Evolutionary conservation across 1,140 invertebrate genomes (phyloP), one percentile per base, ranked within the genome.

Genomic region (Zaprionus taronus): DNA sequence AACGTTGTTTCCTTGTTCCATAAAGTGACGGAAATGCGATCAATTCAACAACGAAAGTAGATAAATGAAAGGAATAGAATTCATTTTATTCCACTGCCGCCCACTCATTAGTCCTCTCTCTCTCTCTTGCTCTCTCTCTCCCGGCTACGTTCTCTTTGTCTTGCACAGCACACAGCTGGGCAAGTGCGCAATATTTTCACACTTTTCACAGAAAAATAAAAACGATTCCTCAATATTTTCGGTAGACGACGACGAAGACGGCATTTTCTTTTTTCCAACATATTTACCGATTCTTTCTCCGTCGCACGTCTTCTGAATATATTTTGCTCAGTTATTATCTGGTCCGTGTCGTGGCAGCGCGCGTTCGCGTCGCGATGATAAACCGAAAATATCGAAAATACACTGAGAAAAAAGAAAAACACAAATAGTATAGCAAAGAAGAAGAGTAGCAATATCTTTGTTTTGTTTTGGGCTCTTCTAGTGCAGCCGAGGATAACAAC

Each of bases 151-250:
- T 47, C 41, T 47, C 41, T 47, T 47, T 61, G 51, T 60, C 24
- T 34, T 73, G 22, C 58, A 63, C 72, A 63, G 60, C 65, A 57
- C 65, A 49, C 56, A 28, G 57, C 80, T 82, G 79, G 74, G 81
- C 86, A 85, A 91, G 79, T 90, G 85, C 85, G 85, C 85, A 91
- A 90, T 90, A 90, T 91, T 90, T 90, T 90, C 85, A 90, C 85
- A 85, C 85, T 90, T 90, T 90, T 85, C 85, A 89, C 85, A 85
- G 80, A 90, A 90, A 82, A 90, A 82, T 85, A 90, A 85, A 90
- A 90, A 82, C 86, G 86, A 90, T 90, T 90, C 85, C 79, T 90
- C 85, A 90, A 90, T 90, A 90, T 90, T 90, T 90, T 74, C 76
- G 76, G 58, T 64, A 68, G 60, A 51, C 17, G 65, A 41, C 64